Percentiles rank a stretch among this genome's conserved stretches.
phyloP scores from a whole-genome alignment of 2,797 vertebrate species.

The Sebastes trivittatus region DNA sequence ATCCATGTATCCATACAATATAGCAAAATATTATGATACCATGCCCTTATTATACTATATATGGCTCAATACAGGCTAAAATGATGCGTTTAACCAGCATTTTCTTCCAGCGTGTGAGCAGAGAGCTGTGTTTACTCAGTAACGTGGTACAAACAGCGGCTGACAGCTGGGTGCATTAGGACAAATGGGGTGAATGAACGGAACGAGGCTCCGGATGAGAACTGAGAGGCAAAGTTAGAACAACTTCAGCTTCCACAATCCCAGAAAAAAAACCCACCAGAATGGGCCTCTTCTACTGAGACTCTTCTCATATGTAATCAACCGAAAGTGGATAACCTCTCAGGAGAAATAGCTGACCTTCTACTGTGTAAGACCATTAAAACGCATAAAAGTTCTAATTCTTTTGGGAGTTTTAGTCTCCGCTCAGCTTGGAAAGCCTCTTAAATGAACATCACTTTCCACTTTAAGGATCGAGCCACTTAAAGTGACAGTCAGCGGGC shows the following conservation, averaged over 20 bases:
- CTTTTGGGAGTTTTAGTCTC: slow-evolving; percentile 15
- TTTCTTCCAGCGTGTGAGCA: slow-evolving; percentile 1
- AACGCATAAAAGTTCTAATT: neutral
- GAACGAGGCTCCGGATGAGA: neutral
- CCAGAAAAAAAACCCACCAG: neutral
- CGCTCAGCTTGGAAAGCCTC: slow-evolving; percentile 5
- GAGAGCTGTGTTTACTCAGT: neutral
- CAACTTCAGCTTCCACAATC: neutral
- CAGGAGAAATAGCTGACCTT: slow-evolving; percentile 19
- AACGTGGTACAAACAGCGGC: slow-evolving; percentile 8
- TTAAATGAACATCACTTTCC: slow-evolving; percentile 38
- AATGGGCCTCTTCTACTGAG: neutral
- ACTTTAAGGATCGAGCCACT: slow-evolving; percentile 4
- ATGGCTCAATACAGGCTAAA: neutral
- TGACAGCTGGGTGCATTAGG: slow-evolving; percentile 10
- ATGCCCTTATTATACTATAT: neutral
- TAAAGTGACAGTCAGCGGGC: slow-evolving; percentile 2
- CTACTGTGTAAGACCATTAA: neutral
- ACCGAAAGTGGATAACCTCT: neutral
- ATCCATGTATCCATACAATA: no score
- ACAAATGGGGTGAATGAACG: neutral
- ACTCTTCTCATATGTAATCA: slow-evolving; percentile 3
- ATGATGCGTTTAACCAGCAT: neutral
- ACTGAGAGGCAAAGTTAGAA: neutral
- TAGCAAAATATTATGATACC: neutral